A percentile compares a stretch with the other conserved stretches of the same genome.
Evolutionary conservation across 2,888 invertebrate genomes (phyloP).

Genomic region (Caenorhabditis afra): DNA sequence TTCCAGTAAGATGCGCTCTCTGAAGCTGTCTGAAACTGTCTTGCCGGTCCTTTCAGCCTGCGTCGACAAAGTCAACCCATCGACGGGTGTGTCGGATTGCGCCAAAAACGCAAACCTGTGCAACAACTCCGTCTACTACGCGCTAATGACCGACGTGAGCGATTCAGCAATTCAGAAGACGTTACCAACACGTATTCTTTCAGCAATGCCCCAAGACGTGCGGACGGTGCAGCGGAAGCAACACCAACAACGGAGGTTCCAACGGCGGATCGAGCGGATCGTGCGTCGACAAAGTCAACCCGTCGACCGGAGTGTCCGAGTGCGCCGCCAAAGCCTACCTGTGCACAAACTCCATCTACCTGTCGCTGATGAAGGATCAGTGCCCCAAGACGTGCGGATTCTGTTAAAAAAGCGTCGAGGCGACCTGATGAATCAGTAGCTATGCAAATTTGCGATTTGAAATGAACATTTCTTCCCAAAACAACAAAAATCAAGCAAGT

Average conservation of each 20-base stretch:
- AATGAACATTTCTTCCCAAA: slow-evolving; percentile 32
- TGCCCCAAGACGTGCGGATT: slow-evolving; percentile 65
- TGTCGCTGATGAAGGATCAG: slow-evolving; percentile 59
- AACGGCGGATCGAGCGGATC: slow-evolving; percentile 17
- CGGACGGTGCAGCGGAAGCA: slow-evolving; percentile 31
- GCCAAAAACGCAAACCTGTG: slow-evolving; percentile 51
- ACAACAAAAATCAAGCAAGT: too few relatives aligned
- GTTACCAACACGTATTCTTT: too few relatives aligned
- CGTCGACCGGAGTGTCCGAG: slow-evolving; percentile 58
- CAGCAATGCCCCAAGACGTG: slow-evolving; percentile 46
- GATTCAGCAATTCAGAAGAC: too few relatives aligned
- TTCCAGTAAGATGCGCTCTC: slow-evolving; percentile 6
- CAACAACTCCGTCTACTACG: slow-evolving; percentile 49
- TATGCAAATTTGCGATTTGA: slow-evolving; percentile 12
- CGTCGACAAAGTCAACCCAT: slow-evolving; percentile 49
- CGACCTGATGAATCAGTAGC: slow-evolving; percentile 17
- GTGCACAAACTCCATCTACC: slow-evolving; percentile 62
- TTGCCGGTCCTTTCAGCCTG: slow-evolving; percentile 28
- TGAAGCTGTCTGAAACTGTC: background rate
- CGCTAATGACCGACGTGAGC: slow-evolving; percentile 48
- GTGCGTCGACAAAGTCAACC: slow-evolving; percentile 56
- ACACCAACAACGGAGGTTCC: slow-evolving; percentile 28
- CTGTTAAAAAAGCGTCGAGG: slow-evolving; percentile 41
- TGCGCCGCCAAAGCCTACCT: slow-evolving; percentile 55
- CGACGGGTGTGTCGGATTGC: slow-evolving; percentile 57